A percentile compares a stretch with the other conserved stretches of the same genome.
phyloP scores from a whole-genome alignment of 2,113 vertebrate genomes.

The Poicephalus gulielmi region DNA sequence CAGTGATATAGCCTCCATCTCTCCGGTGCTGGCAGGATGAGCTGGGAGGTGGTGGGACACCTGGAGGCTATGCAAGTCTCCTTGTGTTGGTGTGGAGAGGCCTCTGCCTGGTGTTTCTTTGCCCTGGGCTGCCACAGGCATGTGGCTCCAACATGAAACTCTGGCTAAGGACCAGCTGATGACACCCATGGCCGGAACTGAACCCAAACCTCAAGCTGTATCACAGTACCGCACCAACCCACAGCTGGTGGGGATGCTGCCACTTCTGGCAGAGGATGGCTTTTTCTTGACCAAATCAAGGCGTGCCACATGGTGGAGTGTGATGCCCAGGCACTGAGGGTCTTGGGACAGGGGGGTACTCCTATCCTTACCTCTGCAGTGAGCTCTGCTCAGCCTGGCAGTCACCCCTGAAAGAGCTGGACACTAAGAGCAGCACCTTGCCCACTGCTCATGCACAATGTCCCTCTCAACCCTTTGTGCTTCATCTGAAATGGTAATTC shows the following conservation, averaged over 20 bases:
- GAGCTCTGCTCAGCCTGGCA: neutral
- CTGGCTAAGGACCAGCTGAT: neutral
- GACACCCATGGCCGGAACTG: neutral
- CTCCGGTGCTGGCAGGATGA: neutral
- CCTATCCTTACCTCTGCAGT: accelerated
- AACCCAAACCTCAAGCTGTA: neutral
- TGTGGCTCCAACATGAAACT: neutral
- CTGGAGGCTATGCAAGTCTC: neutral
- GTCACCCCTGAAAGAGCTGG: accelerated
- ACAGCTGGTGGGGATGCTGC: neutral
- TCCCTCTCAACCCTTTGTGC: neutral
- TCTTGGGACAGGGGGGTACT: neutral
- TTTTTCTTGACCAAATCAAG: neutral
- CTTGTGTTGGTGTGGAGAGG: neutral
- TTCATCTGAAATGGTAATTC: neutral
- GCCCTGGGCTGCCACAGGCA: too few species aligned
- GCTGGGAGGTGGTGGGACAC: neutral
- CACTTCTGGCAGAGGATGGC: neutral
- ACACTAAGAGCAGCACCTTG: neutral
- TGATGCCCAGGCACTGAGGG: neutral
- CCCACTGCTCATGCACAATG: accelerated
- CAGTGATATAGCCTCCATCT: too few species aligned
- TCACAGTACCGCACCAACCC: neutral
- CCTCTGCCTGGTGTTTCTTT: neutral
- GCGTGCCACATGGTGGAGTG: neutral